Conservation (phyloP, 2,888 invertebrate species). For the Stegana nigrithorax region DNA sequence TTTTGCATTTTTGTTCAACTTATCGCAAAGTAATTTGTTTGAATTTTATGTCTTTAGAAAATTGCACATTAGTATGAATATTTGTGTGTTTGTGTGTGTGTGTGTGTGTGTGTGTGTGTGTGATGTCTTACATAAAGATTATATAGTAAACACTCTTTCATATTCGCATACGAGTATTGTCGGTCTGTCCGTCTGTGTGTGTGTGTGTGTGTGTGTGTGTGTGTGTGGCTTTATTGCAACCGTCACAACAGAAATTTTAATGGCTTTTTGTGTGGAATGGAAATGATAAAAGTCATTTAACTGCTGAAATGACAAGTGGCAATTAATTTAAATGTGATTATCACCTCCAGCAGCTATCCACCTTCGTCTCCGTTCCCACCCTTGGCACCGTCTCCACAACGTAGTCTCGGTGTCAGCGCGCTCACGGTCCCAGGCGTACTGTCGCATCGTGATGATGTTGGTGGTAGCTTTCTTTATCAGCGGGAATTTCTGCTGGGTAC, state of each 20-base stretch:
- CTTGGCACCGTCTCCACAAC: too few species aligned
- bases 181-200: too few species aligned
- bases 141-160: too few species aligned
- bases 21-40: constrained; percentile 15
- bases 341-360: constrained; percentile 38
- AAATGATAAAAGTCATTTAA: constrained; percentile 60
- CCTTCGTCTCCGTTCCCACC: background rate
- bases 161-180: too few species aligned
- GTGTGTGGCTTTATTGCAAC: background rate
- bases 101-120: too few species aligned
- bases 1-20: constrained; percentile 2
- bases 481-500: background rate
- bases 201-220: constrained; percentile 34
- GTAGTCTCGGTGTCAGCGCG: too few species aligned
- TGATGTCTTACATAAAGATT: too few species aligned
- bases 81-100: too few species aligned
- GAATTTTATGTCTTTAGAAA: constrained; percentile 14
- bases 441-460: too few species aligned
- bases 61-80: constrained; percentile 9
- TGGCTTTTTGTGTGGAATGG: background rate
- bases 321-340: constrained; percentile 60
- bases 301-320: constrained; percentile 59
- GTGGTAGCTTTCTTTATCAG: too few species aligned
- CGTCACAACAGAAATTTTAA: background rate
- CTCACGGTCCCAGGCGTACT: too few species aligned